Conservation (phyloP, 2,888 invertebrate species). For the Ferdinandea cuprea region DNA sequence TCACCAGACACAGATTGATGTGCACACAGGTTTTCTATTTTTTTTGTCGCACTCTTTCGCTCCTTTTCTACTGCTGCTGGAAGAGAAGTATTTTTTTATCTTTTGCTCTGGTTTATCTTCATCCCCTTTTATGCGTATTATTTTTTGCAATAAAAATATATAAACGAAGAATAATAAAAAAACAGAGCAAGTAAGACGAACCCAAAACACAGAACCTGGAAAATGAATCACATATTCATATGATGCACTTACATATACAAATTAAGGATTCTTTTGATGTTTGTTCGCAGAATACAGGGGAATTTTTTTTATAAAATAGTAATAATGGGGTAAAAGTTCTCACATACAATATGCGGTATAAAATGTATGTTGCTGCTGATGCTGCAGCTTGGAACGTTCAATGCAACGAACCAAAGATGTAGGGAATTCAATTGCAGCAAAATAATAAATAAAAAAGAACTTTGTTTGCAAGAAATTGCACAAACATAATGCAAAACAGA, state of each 20-base stretch:
- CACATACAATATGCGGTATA: neutral
- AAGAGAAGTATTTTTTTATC: neutral
- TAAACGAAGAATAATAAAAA: slow-evolving; percentile 10
- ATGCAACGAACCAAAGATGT: neutral
- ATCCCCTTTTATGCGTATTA: slow-evolving; percentile 53
- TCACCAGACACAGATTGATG: slow-evolving; percentile 33
- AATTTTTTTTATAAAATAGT: slow-evolving; percentile 40
- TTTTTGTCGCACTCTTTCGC: slow-evolving; percentile 16
- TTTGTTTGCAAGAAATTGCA: slow-evolving; percentile 11
- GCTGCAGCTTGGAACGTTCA: slow-evolving; percentile 28
- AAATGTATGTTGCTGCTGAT: slow-evolving; percentile 1
- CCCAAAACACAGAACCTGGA: slow-evolving; percentile 2
- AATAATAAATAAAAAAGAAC: neutral
- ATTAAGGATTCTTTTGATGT: slow-evolving; percentile 61
- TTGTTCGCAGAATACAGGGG: slow-evolving; percentile 36
- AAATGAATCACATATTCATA: slow-evolving; percentile 47
- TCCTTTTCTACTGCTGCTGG: neutral
- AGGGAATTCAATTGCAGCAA: slow-evolving; percentile 14
- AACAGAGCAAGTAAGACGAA: slow-evolving; percentile 31
- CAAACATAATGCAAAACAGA: slow-evolving; percentile 1
- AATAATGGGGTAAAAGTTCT: slow-evolving; percentile 45
- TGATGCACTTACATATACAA: slow-evolving; percentile 52
- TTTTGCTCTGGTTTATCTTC: slow-evolving; percentile 25
- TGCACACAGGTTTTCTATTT: neutral
- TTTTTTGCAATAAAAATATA: slow-evolving; percentile 27